A percentile compares a stretch with the other conserved stretches of the same genome.
phyloP scores from a whole-genome alignment of 2,888 invertebrate species.

The Tortricodes alternella region DNA sequence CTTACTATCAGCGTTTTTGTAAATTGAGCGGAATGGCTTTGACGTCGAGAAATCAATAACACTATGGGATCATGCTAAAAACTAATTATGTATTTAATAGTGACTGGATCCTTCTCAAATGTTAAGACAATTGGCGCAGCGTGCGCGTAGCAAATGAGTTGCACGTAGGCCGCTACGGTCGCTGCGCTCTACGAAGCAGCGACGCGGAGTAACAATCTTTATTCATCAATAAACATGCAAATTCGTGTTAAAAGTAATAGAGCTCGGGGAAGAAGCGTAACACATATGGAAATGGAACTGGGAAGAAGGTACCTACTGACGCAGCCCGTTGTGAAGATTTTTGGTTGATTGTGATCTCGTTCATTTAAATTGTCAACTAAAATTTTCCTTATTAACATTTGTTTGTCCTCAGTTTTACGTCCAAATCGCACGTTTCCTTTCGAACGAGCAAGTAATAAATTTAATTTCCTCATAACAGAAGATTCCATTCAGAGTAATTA shows the following conservation, averaged over 20 bases:
- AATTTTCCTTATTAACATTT: conserved; percentile 18
- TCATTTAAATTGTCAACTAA: conserved; percentile 18
- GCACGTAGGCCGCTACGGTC: conserved; percentile 16
- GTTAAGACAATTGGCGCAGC: too few species aligned
- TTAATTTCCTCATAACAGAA: conserved; percentile 38
- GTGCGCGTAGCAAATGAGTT: not conserved
- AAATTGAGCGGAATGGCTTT: too few species aligned
- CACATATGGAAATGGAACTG: not conserved
- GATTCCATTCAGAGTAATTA: conserved; percentile 63
- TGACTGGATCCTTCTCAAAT: too few species aligned
- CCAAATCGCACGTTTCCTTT: conserved; percentile 23
- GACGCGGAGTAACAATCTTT: too few species aligned
- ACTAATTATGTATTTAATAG: too few species aligned
- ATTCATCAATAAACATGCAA: too few species aligned
- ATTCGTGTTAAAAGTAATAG: too few species aligned
- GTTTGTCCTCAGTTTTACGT: conserved; percentile 10
- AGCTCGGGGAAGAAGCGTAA: not conserved
- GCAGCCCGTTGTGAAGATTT: conserved; percentile 8
- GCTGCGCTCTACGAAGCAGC: conserved; percentile 11
- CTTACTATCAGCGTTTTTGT: too few species aligned
- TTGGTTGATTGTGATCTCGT: conserved; percentile 7
- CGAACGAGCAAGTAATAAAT: conserved; percentile 25
- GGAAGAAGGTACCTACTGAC: not conserved
- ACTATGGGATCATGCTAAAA: too few species aligned
- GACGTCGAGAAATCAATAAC: too few species aligned